phyloP scores from a whole-genome alignment of 2,113 vertebrate genomes.

The Todiramphus saurophagus region DNA sequence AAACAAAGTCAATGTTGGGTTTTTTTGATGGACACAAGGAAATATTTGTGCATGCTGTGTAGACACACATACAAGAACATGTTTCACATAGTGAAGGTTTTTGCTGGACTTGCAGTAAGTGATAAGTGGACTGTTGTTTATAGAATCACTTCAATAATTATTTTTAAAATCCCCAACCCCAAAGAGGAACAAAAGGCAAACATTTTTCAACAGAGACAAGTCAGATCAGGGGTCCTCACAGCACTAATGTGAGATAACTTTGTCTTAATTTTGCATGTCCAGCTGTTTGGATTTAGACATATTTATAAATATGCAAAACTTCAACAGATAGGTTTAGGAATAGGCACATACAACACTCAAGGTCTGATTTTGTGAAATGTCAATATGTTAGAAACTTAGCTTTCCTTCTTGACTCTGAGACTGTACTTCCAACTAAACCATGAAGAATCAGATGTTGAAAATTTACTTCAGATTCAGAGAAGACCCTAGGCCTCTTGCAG shows the following conservation, averaged over 20 bases:
- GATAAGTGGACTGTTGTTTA: background rate
- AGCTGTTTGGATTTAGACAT: background rate
- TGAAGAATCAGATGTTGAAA: background rate
- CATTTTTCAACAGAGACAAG: background rate
- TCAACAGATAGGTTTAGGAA: background rate
- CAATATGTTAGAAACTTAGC: background rate
- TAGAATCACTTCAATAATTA: background rate
- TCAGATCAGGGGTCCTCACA: background rate
- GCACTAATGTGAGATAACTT: background rate
- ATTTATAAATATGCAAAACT: background rate
- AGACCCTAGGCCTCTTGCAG: background rate
- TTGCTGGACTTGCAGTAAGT: background rate
- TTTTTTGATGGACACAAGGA: background rate
- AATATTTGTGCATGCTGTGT: background rate
- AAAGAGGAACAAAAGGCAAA: background rate
- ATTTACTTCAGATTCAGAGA: background rate
- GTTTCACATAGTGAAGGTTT: background rate
- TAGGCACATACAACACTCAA: background rate
- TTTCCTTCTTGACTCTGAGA: background rate
- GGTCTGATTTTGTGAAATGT: background rate
- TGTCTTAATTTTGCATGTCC: background rate
- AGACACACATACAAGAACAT: background rate
- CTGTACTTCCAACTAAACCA: background rate
- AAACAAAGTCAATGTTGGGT: background rate
- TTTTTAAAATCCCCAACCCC: background rate